Percentiles rank a stretch among this genome's conserved stretches.
phyloP scores from a whole-genome alignment of 2,797 vertebrate genomes.

The Onychomys arenicola region DNA sequence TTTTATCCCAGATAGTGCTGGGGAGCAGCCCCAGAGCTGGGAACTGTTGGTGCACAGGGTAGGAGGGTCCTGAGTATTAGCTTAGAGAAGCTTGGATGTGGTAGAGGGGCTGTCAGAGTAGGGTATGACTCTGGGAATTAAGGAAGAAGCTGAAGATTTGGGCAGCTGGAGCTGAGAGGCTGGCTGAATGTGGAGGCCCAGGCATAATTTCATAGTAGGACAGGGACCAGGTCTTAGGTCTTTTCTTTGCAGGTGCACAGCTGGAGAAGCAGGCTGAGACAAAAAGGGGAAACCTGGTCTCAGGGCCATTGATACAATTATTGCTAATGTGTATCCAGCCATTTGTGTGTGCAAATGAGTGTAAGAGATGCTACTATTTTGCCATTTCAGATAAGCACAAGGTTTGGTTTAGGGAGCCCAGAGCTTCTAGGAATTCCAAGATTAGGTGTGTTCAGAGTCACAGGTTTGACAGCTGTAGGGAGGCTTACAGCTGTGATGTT shows the following conservation, averaged over 20 bases:
- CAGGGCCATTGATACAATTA: not conserved
- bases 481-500: not conserved
- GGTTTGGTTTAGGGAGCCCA: constrained; percentile 15
- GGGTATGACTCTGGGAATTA: not conserved
- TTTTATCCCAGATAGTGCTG: not conserved
- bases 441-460: constrained; percentile 19
- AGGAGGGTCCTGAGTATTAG: not conserved
- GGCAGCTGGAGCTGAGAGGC: not conserved
- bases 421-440: constrained; percentile 35
- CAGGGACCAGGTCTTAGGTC: not conserved
- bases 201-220: not conserved
- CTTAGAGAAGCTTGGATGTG: not conserved
- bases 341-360: not conserved
- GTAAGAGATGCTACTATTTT: not conserved
- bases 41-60: not conserved
- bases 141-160: not conserved
- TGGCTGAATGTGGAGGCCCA: not conserved
- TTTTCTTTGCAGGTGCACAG: not conserved
- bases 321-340: not conserved
- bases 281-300: not conserved
- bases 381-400: not conserved
- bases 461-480: not conserved
- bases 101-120: not conserved
- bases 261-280: not conserved
- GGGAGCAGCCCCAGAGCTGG: not conserved